Evolutionary conservation across 2,113 vertebrate species (phyloP), one percentile per base, ranked within the genome.

Genomic region (Embiotoca jacksoni): DNA sequence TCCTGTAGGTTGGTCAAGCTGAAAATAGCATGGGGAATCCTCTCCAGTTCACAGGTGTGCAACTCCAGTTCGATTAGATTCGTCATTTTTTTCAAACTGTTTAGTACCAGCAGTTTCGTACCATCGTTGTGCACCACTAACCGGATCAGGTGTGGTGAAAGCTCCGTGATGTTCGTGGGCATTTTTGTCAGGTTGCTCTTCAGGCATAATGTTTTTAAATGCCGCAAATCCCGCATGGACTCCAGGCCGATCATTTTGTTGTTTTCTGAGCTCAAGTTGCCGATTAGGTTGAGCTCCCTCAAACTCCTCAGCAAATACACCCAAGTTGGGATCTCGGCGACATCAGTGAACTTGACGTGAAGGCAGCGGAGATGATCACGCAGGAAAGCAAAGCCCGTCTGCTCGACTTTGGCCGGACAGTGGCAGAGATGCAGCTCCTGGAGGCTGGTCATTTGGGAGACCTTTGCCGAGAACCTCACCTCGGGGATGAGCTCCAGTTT

Each of bases 161-260:
- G 96, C 78, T 99, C 98, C 0, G 98, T 97, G 81, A 99, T 96
- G 90, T 97, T 98, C 46, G 97, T 96, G 81, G 98, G 98, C 33
- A 99, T 96, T 95, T 99, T 99, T 86, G 97, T 97, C 88, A 99
- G 95, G 80, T 99, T 99, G 91, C 98, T 98, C 87, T 99, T 99
- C 81, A 99, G 94, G 0, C 96, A 96, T 62, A 99, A 94, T 9
- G 92, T 94, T 88, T 98, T 99, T 69, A 99, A 94, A 86, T 97
- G 95, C 84, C 94, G 96, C 90, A 99, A 70, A 68, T 99, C 98
- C 72, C 98, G 93, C 81, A 99, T 96, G 68, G 98, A 98, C 68
- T 99, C 98, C 0, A 99, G 94, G 55, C 97, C 96, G 30, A 99
- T 98, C 97, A 98, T 98, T 92, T 98, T 99, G 91, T 99, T 99